Base-by-base conservation (phyloP, 2,113 vertebrate species). In the Notiomystis cincta region DNA sequence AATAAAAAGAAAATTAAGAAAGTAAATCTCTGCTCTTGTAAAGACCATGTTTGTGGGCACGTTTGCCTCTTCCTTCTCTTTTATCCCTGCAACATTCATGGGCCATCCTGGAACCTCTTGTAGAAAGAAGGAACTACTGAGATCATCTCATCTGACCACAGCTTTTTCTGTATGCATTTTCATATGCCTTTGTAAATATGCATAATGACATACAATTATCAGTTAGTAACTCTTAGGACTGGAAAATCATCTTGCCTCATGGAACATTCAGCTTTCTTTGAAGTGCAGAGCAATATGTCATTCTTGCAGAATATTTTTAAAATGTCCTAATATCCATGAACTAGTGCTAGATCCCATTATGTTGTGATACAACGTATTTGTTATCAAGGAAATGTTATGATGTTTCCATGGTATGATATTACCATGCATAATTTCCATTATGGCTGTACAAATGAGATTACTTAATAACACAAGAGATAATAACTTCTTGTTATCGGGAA, bases 31-130 rank as follows among this genome's bases (percentile, higher is more conserved):
- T 87, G 33, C 9, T 48, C 8, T 60, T 44, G 5, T 54, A 21
- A 87, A 70, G 12, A 25, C 7, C 0, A 0, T 30, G 3, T 37
- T 61, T 91, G 2, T 37, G 8, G 53, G 47, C 31, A 22, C 16
- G 13, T 61, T 12, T 75, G 7, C 7, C 30, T 82, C 24, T 75
- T 70, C 6, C 22, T 83, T 89, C 37, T 40, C 21, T 81, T 7
- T 21, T 57, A 0, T 56, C 10, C 15, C 15, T 69, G 19, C 13
- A n/a, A 44, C 18, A 2, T 51, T 6, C 3, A 0, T 6, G 40
- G 15, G 10, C 6, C 9, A 19, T 48, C 22, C 27, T 51, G 16
- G 51, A 67, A 16, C 5, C 13, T 78, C 40, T 33, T 58, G 13
- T 19, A 70, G 27, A 19, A 30, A 28, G 12, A 7, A 87, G 53